Evolutionary conservation across 35 echinoderm and acorn worm genomes (phyloP).

Genomic region (Heliocidaris erythrogramma): DNA sequence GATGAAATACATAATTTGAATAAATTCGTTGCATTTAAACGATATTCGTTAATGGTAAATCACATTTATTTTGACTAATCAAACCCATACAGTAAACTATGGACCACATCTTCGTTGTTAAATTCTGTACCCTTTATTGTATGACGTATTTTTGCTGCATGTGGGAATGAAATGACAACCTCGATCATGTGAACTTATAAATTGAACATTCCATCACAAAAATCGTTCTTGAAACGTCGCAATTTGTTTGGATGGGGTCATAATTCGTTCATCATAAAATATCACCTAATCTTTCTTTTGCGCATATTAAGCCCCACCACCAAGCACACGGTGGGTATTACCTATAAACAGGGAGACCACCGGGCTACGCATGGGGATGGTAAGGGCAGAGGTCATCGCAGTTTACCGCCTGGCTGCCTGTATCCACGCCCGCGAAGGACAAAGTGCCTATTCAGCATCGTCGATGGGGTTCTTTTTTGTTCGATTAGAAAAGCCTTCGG

Average conservation of each 20-base stretch:
- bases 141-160: not conserved
- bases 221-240: not conserved
- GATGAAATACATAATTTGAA: not conserved
- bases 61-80: not conserved
- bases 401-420: conserved; percentile 16
- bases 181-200: not conserved
- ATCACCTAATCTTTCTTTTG: not conserved
- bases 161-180: not conserved
- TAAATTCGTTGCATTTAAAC: not conserved
- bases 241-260: conserved; percentile 24
- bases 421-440: not conserved
- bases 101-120: not conserved
- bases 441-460: conserved; percentile 19
- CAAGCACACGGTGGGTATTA: not conserved
- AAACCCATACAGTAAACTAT: not conserved
- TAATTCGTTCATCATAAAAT: conserved; percentile 33
- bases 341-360: not conserved
- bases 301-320: not conserved
- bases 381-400: not conserved
- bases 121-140: not conserved
- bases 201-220: not conserved
- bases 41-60: not conserved
- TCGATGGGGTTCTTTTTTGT: not conserved
- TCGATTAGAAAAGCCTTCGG: conserved; percentile 28
- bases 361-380: not conserved